These are phyloP conservation scores for Steinernema carpocapsae DNA, from an alignment of 2,888 invertebrate species.

Conservation along the genomic window DNA sequence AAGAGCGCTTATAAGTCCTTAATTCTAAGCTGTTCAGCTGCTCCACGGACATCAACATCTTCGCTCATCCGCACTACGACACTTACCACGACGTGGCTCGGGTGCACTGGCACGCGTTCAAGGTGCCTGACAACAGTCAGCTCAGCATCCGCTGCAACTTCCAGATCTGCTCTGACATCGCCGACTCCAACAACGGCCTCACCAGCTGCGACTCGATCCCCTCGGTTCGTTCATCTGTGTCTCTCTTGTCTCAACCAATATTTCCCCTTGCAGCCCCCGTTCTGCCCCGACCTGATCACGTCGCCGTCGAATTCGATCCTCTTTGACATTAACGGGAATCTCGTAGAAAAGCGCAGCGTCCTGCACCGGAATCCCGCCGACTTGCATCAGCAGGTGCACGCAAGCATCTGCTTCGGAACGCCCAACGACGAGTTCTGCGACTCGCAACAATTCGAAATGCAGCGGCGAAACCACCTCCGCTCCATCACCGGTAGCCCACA, in stretches of 20 bases:
- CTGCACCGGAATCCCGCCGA: constrained; percentile 5
- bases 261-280: constrained; percentile 68
- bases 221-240: constrained; percentile 49
- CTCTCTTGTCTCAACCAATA: neutral
- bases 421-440: constrained; percentile 38
- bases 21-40: constrained; percentile 49
- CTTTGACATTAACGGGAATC: constrained; percentile 55
- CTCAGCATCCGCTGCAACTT: constrained; percentile 63
- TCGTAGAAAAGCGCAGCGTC: constrained; percentile 39
- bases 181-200: constrained; percentile 53
- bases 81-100: constrained; percentile 67
- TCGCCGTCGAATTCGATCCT: constrained; percentile 65
- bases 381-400: constrained; percentile 43
- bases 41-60: constrained; percentile 67
- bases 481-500: neutral
- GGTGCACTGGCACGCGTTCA: constrained; percentile 68
- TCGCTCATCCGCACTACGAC: constrained; percentile 68
- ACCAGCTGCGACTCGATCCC: constrained; percentile 61
- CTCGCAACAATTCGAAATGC: constrained; percentile 29
- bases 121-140: constrained; percentile 64
- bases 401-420: constrained; percentile 46
- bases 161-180: constrained; percentile 65
- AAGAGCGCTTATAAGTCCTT: neutral
- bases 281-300: constrained; percentile 66
- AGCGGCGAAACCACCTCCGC: constrained; percentile 30